Evolutionary conservation across 1,140 invertebrate species (phyloP).

Genomic region (Leptopilina boulardi): DNA sequence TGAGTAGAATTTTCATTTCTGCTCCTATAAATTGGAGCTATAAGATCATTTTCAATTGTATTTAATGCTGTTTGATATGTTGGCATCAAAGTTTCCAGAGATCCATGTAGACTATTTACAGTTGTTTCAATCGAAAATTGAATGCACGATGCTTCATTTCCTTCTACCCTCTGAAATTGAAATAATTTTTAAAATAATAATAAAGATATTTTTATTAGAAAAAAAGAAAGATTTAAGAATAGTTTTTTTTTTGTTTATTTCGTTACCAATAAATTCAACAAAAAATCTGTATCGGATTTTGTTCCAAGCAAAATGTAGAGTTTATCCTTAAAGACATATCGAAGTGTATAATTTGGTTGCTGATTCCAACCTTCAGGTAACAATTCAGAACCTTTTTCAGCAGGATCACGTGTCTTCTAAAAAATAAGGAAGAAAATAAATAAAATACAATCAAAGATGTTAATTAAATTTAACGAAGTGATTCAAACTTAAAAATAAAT

Average conservation of each 20-base stretch:
- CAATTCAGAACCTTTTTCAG: constrained; percentile 81
- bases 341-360: constrained; percentile 78
- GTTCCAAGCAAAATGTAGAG: constrained; percentile 82
- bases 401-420: constrained; percentile 79
- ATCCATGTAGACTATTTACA: constrained; percentile 70
- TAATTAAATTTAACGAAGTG: neutral
- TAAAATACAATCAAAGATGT: neutral
- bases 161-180: constrained; percentile 69
- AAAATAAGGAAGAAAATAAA: too few relatives aligned
- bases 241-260: too few relatives aligned
- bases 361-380: constrained; percentile 84
- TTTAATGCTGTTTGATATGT: constrained; percentile 69
- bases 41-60: constrained; percentile 72
- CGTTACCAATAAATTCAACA: constrained; percentile 83
- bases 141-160: constrained; percentile 69
- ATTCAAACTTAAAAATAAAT: too few relatives aligned
- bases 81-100: constrained; percentile 72
- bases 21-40: constrained; percentile 67
- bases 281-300: constrained; percentile 79
- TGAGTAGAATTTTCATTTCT: constrained; percentile 60
- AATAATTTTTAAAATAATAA: constrained; percentile 27
- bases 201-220: neutral
- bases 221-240: too few relatives aligned
- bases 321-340: constrained; percentile 81
- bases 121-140: constrained; percentile 70